Conservation (phyloP, 2,888 invertebrate genomes). For the Pheosia gnoma region DNA sequence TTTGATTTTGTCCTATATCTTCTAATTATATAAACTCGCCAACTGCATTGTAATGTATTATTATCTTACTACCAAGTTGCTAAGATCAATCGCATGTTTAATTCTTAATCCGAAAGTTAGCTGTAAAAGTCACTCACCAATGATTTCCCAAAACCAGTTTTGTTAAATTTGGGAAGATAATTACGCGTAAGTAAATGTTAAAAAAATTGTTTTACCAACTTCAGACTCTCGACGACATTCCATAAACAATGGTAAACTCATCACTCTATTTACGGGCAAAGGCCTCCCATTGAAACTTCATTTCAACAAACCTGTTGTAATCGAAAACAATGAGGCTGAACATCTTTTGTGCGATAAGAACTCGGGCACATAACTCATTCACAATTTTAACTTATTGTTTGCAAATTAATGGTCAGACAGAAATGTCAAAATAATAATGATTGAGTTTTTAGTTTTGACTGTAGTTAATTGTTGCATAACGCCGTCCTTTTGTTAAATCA, state of each 20-base stretch:
- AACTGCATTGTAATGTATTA: too few species aligned
- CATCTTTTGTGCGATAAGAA: constrained; percentile 27
- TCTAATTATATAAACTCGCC: too few species aligned
- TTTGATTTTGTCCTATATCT: not conserved
- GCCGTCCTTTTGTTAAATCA: constrained; percentile 27
- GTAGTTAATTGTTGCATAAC: constrained; percentile 26
- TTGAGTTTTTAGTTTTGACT: constrained; percentile 23
- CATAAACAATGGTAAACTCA: not conserved
- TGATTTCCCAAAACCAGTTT: too few species aligned
- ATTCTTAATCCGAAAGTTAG: too few species aligned
- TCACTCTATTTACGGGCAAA: constrained; percentile 1
- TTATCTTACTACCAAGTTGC: too few species aligned
- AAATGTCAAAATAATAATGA: constrained; percentile 41
- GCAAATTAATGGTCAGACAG: constrained; percentile 39
- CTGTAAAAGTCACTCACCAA: too few species aligned
- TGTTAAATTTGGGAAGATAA: too few species aligned
- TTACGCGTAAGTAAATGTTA: too few species aligned
- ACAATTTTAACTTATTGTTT: constrained; percentile 35
- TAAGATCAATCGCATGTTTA: too few species aligned
- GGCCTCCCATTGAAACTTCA: constrained; percentile 19
- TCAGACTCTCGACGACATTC: not conserved
- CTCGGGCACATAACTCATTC: constrained; percentile 25
- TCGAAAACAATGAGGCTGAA: constrained; percentile 24
- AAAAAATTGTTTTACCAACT: not conserved
- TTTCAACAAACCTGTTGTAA: constrained; percentile 24